phyloP scores from a whole-genome alignment of 2,113 vertebrate genomes.

The Cyanoderma ruficeps region DNA sequence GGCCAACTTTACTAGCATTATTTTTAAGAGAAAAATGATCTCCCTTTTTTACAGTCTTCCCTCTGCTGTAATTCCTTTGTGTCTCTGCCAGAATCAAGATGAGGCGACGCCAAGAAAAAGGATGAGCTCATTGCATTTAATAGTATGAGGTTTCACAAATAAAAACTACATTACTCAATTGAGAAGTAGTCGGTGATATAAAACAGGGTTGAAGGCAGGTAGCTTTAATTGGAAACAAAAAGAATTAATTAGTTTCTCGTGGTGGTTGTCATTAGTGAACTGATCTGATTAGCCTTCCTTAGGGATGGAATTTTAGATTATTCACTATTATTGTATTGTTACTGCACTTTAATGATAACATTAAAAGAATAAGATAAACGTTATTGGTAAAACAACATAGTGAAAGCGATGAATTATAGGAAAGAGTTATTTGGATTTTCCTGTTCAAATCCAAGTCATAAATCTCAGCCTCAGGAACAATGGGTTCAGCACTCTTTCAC shows the following conservation, averaged over 20 bases:
- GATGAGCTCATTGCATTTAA: constrained; percentile 67
- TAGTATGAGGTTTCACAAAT: constrained; percentile 48
- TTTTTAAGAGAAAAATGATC: constrained; percentile 73
- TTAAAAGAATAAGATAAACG: neutral
- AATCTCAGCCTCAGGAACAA: neutral
- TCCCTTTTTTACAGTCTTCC: constrained; percentile 59
- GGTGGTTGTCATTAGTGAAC: neutral
- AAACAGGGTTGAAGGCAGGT: neutral
- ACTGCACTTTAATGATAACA: neutral
- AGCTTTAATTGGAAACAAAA: neutral
- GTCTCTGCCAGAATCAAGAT: constrained; percentile 37
- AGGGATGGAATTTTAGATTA: constrained; percentile 39
- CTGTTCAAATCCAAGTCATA: neutral
- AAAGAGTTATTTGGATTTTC: neutral
- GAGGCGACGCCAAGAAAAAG: constrained; percentile 55
- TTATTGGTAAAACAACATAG: neutral
- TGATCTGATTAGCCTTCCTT: neutral
- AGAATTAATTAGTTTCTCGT: neutral
- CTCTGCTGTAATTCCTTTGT: constrained; percentile 59
- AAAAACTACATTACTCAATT: neutral
- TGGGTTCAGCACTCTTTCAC: neutral
- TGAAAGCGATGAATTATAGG: neutral
- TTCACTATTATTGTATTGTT: constrained; percentile 37
- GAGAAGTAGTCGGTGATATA: neutral
- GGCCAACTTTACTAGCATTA: constrained; percentile 33